A percentile compares a stretch with the other conserved stretches of the same genome.
phyloP scores from a whole-genome alignment of 2,113 vertebrate species.

The Phaetusa simplex region DNA sequence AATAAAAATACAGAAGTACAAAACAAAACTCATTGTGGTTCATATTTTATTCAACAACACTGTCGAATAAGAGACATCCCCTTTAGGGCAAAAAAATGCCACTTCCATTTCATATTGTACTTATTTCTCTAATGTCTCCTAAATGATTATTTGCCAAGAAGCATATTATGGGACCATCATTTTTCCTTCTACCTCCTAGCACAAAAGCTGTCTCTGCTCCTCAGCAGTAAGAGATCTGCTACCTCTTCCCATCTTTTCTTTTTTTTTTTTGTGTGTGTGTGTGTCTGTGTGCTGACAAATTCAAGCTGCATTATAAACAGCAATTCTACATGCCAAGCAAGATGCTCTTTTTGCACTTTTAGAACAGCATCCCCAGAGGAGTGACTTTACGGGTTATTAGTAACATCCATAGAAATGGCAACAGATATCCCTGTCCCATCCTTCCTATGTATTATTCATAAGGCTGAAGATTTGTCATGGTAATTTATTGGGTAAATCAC shows the following conservation, averaged over 20 bases:
- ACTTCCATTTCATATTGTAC: conserved; percentile 37
- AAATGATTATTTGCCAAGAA: conserved; percentile 61
- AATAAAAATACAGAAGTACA: conserved; percentile 36
- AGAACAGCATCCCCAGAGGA: conserved; percentile 2
- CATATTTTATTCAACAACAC: conserved; percentile 44
- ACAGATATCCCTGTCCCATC: not conserved
- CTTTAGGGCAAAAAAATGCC: conserved; percentile 49
- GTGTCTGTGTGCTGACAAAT: not conserved
- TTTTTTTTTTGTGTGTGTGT: not conserved
- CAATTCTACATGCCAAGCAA: conserved; percentile 14
- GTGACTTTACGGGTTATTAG: conserved; percentile 32
- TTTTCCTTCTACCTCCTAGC: conserved; percentile 12
- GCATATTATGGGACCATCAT: conserved; percentile 14
- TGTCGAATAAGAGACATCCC: not conserved
- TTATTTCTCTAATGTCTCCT: conserved; percentile 49
- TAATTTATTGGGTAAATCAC: conserved; percentile 12
- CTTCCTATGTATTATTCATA: conserved; percentile 23
- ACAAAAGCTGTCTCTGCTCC: not conserved
- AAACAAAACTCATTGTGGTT: conserved; percentile 3
- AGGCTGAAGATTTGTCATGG: conserved; percentile 1
- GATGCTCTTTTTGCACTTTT: not conserved
- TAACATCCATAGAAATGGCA: conserved; percentile 1
- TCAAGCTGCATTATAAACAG: conserved; percentile 37
- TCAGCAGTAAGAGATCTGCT: not conserved
- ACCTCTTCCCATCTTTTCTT: not conserved